Percentiles rank a stretch among this genome's conserved stretches.
phyloP scores from a whole-genome alignment of 2,888 invertebrate genomes.

The Gnatocerus cornutus region DNA sequence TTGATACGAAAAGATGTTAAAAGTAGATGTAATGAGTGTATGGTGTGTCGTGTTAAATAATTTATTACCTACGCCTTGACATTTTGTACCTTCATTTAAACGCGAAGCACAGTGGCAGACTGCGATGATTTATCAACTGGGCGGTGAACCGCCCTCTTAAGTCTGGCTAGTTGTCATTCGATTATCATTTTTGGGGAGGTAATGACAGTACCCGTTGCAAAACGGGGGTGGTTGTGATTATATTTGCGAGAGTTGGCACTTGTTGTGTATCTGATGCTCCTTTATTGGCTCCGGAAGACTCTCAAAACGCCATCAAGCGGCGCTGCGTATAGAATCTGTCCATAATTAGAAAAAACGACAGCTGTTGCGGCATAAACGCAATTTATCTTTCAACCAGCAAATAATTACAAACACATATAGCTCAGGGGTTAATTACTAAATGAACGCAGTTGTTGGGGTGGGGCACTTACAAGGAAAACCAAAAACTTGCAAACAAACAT shows the following conservation, averaged over 20 bases:
- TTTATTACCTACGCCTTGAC: slow-evolving; percentile 48
- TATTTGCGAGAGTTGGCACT: slow-evolving; percentile 52
- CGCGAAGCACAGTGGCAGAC: slow-evolving; percentile 40
- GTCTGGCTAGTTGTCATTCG: slow-evolving; percentile 40
- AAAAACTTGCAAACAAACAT: no score
- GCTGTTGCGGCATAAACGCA: slow-evolving; percentile 58
- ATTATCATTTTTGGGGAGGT: slow-evolving; percentile 44
- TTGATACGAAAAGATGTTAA: slow-evolving; percentile 44
- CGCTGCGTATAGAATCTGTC: slow-evolving; percentile 60
- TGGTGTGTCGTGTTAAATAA: slow-evolving; percentile 48
- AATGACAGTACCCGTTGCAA: slow-evolving; percentile 27
- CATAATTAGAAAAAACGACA: slow-evolving; percentile 63
- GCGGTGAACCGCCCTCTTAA: slow-evolving; percentile 29
- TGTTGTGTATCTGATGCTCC: slow-evolving; percentile 55
- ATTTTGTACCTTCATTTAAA: slow-evolving; percentile 47
- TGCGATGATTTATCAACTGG: slow-evolving; percentile 50
- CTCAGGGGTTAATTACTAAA: no score
- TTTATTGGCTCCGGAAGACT: slow-evolving; percentile 63
- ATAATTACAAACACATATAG: slow-evolving; percentile 22
- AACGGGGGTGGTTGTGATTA: slow-evolving; percentile 35
- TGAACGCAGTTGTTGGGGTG: no score
- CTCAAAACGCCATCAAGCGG: slow-evolving; percentile 63
- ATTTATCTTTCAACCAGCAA: slow-evolving; percentile 53
- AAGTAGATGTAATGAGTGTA: slow-evolving; percentile 49
- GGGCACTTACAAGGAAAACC: no score